Base-by-base conservation (phyloP, 1,140 invertebrate species). In the Patella vulgata region DNA sequence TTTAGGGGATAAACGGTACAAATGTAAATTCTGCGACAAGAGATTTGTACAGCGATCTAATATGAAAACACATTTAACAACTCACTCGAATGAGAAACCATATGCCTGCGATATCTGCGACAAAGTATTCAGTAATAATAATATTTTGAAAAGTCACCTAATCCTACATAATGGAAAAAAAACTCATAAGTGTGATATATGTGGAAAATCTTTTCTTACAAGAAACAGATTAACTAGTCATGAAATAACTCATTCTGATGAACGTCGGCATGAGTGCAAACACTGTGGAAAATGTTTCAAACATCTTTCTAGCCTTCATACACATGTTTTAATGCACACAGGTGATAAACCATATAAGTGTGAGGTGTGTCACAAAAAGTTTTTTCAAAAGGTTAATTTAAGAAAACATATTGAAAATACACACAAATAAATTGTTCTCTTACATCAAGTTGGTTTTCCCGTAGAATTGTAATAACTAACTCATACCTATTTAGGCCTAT, bases 371-470 rank as follows among this genome's bases (percentile, higher is more conserved):
- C 93, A 93, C 5, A 98, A 98, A 81, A 92, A 93, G 0, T 98
- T 98, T 86, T 97, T 97, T 84, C 88, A 94, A n/a, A 95, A 93
- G 33, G 97, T 94, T 0, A 97, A 96, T 0, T 84, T 98, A 0
- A 97, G 97, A 81, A 97, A 95, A 0, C 96, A 98, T 78, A 91
- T 93, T 0, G 85, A 95, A 21, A 98, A n/a, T n/a, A n/a, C n/a
- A n/a, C n/a, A n/a, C n/a, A n/a, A n/a, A n/a, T n/a, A n/a, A n/a
- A n/a, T n/a, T n/a, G n/a, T n/a, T n/a, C n/a, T n/a, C n/a, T n/a
- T n/a, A n/a, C n/a, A n/a, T n/a, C n/a, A n/a, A n/a, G n/a, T n/a
- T n/a, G n/a, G n/a, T n/a, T n/a, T n/a, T n/a, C n/a, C n/a, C n/a
- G n/a, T n/a, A n/a, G n/a, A n/a, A n/a, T n/a, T n/a, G n/a, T n/a